Evolutionary conservation across 2,797 vertebrate genomes (phyloP).

Genomic region (Spondyliosoma cantharus): DNA sequence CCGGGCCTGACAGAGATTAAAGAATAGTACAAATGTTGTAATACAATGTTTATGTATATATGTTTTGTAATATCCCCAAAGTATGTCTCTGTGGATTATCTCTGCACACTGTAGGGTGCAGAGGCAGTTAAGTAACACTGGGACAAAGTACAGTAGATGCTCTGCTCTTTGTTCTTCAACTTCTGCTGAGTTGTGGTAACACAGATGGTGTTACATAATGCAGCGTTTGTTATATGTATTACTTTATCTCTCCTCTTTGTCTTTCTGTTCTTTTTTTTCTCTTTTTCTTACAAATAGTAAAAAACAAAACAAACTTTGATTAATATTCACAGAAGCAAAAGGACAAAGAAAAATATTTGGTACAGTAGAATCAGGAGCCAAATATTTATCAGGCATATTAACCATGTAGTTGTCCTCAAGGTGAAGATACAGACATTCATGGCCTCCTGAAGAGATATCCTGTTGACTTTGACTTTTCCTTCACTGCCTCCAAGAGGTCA

Average conservation of each 20-base stretch:
- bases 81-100: background rate
- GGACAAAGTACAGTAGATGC: constrained; percentile 15
- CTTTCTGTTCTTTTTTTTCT: background rate
- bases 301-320: background rate
- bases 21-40: too few relatives aligned
- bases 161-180: constrained; percentile 47
- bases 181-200: constrained; percentile 36
- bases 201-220: constrained; percentile 47
- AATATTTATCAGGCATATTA: background rate
- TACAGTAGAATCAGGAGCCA: background rate
- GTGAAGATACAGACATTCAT: background rate
- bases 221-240: constrained; percentile 30
- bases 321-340: constrained; percentile 4
- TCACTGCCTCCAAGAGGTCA: background rate
- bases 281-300: background rate
- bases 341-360: background rate
- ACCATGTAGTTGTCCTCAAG: background rate
- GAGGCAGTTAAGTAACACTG: constrained; percentile 25
- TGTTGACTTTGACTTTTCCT: background rate
- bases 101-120: constrained; percentile 32
- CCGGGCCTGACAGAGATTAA: constrained; percentile 39
- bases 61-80: constrained; percentile 1
- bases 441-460: background rate
- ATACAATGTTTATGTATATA: background rate
- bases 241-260: constrained; percentile 18